phyloP scores from a whole-genome alignment of 1,140 invertebrate species.

The Medauroidea extradentata region DNA sequence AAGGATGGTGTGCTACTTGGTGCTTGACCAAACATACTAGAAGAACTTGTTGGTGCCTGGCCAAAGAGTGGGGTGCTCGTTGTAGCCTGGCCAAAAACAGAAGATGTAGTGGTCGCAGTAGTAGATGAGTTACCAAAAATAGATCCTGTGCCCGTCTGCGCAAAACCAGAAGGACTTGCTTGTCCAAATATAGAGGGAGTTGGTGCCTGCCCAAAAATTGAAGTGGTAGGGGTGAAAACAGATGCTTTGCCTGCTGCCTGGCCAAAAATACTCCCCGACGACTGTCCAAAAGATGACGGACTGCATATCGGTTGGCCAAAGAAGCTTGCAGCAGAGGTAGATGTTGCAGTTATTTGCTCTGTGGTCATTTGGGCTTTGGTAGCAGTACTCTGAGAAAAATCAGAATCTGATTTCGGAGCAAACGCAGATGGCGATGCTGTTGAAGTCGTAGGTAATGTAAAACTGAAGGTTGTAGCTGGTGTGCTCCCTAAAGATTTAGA shows the following conservation, averaged over 20 bases:
- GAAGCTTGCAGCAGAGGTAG: neutral
- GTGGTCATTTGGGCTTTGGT: neutral
- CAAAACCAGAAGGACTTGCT: neutral
- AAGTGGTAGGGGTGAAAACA: neutral
- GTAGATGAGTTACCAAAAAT: constrained; percentile 5
- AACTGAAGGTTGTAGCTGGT: neutral
- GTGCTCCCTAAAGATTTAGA: constrained; percentile 46
- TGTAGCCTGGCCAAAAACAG: constrained; percentile 9
- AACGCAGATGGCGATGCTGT: neutral
- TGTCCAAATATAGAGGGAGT: constrained; percentile 9
- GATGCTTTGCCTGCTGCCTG: neutral
- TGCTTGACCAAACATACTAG: constrained; percentile 25
- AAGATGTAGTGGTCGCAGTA: neutral
- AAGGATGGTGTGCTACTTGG: constrained; percentile 15
- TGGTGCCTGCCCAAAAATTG: constrained; percentile 13
- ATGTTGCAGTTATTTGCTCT: neutral
- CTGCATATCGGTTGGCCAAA: constrained; percentile 13
- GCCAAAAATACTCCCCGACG: neutral
- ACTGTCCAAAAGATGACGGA: constrained; percentile 9
- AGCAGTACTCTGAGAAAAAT: neutral
- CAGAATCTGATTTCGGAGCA: neutral
- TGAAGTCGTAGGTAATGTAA: neutral
- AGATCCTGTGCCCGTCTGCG: neutral
- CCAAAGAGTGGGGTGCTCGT: constrained; percentile 3
- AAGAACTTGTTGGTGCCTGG: constrained; percentile 2